Base-by-base conservation (phyloP, 2,888 invertebrate genomes). In the Phortica okadai region DNA sequence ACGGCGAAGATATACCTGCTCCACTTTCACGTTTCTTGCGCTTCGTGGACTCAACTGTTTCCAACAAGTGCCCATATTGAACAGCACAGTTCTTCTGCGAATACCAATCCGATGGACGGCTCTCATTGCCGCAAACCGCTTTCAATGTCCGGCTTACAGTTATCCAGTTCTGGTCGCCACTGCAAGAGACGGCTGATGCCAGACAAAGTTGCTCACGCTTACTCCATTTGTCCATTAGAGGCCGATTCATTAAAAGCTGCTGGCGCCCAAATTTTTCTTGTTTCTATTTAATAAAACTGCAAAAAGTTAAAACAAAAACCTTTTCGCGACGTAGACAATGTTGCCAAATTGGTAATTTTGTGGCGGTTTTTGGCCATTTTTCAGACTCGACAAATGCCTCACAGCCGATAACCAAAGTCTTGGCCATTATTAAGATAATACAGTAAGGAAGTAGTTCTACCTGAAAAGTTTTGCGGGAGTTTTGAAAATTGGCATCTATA, bases 81-180 rank as follows among this genome's bases (percentile, higher is more conserved):
- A 96, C 94, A 0, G 97, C 97, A 92, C 98, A 98, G 82, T 95
- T 95, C 91, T 96, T 96, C 89, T 97, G 97, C 0, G 97, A 97
- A 89, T 97, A 98, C 97, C 97, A 98, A 90, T 98, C 98, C 0
- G 93, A 79, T 67, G 90, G 89, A 45, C 90, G 84, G 8, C 76
- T 72, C 54, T 74, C 82, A 73, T 83, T 85, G 14, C 95, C 93
- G 5, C 95, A 95, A 75, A 96, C 94, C 0, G 95, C 94, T 91
- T 95, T 96, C 10, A 97, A 91, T 1, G 84, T 84, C 58, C 86
- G 88, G 45, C 82, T 89, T 14, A 66, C 95, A 92, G 14, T 94
- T 94, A 82, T 95, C 95, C 14, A 95, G 94, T 92, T 96, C 96
- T 0, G 97, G 95, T 93, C 96, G 95, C 97, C 97, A 97, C 91